Conservation (phyloP, 1,140 invertebrate genomes). For the Temnothorax curvispinosus region DNA sequence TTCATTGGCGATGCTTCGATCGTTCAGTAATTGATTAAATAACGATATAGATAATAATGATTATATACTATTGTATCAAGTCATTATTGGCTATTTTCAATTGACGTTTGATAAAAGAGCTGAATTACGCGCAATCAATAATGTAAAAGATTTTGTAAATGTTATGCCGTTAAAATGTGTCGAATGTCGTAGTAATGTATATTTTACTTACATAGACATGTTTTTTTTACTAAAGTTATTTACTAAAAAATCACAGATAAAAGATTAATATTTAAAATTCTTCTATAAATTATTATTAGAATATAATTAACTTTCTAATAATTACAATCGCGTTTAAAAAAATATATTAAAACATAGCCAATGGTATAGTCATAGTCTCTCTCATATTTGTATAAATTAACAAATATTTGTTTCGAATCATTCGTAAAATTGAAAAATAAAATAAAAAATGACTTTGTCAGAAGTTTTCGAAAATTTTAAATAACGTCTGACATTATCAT, state of each 20-base stretch:
- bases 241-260: slow-evolving; percentile 58
- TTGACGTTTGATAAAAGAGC: slow-evolving; percentile 45
- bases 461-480: slow-evolving; percentile 4
- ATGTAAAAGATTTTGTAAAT: slow-evolving; percentile 40
- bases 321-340: slow-evolving; percentile 48
- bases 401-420: slow-evolving; percentile 20
- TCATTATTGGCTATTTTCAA: slow-evolving; percentile 27
- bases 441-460: slow-evolving; percentile 11
- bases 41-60: slow-evolving; percentile 24
- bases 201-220: slow-evolving; percentile 45
- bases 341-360: slow-evolving; percentile 61
- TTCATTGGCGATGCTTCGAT: slow-evolving; percentile 62
- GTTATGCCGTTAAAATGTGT: slow-evolving; percentile 20
- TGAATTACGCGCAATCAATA: slow-evolving; percentile 44
- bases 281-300: slow-evolving; percentile 55
- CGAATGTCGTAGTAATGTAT: slow-evolving; percentile 46
- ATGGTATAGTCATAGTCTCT: slow-evolving; percentile 46
- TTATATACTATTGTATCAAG: slow-evolving; percentile 31
- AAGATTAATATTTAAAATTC: slow-evolving; percentile 43
- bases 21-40: slow-evolving; percentile 34
- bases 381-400: slow-evolving; percentile 34
- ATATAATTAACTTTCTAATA: slow-evolving; percentile 50
- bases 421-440: slow-evolving; percentile 5
- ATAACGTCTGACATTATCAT: neutral
- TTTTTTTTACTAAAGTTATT: slow-evolving; percentile 43